Conservation (phyloP, 2,797 vertebrate species). For the Sebastes minor region DNA sequence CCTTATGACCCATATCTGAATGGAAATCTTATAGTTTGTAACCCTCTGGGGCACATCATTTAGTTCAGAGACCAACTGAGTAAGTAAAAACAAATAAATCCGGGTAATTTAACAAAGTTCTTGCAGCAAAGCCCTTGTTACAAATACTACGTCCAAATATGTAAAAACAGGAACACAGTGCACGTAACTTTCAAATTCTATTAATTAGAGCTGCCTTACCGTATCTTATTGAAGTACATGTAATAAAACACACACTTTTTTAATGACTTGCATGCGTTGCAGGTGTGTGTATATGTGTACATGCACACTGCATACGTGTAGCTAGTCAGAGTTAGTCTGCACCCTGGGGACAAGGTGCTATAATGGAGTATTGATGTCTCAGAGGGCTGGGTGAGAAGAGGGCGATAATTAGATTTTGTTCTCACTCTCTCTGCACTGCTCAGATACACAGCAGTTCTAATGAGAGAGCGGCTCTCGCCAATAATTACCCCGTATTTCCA, state of each 20-base stretch:
- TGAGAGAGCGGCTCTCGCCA: constrained; percentile 61
- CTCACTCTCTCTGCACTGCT: constrained; percentile 71
- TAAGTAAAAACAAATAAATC: neutral
- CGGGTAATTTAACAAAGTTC: neutral
- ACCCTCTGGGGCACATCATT: neutral
- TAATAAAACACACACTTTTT: neutral
- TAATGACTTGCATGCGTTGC: constrained; percentile 9
- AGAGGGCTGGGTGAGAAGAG: constrained; percentile 72
- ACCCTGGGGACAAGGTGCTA: constrained; percentile 69
- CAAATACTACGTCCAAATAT: neutral
- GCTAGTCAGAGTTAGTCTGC: constrained; percentile 45
- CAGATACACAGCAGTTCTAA: constrained; percentile 77
- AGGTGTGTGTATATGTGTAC: constrained; percentile 1
- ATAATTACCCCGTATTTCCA: constrained; percentile 69
- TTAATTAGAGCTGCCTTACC: neutral
- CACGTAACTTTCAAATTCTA: neutral
- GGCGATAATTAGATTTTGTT: constrained; percentile 85
- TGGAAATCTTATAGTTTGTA: neutral
- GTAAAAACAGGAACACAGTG: neutral
- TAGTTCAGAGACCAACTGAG: neutral
- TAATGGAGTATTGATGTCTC: constrained; percentile 85
- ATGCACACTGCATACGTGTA: constrained; percentile 35
- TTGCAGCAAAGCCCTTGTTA: neutral
- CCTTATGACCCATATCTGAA: constrained; percentile 10
- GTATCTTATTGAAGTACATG: neutral